Percentiles rank a stretch among this genome's conserved stretches.
Evolutionary conservation across 92 coral and sea anemone species (phyloP).

Genomic region (Isaurus tuberculatus): DNA sequence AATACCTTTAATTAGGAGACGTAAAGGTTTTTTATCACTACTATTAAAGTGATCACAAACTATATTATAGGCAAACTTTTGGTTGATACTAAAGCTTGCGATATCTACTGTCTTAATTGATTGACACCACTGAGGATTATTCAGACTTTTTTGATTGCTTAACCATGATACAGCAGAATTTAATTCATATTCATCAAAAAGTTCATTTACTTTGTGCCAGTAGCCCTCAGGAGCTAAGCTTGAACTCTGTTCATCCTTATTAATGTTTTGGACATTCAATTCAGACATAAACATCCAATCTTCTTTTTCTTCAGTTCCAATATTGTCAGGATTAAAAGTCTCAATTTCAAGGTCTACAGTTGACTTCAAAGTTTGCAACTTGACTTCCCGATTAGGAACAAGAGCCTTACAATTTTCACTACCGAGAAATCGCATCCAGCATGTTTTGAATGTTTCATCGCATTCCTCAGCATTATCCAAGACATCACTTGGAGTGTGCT

Average conservation of each 20-base stretch:
- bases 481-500: slow-evolving; percentile 25
- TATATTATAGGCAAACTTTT: not conserved
- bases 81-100: not conserved
- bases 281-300: too few species aligned
- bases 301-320: not conserved
- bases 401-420: slow-evolving; percentile 32
- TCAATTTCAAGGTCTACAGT: slow-evolving; percentile 29
- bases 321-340: not conserved
- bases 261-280: not conserved
- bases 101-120: not conserved
- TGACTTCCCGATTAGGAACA: slow-evolving; percentile 55
- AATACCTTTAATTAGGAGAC: too few species aligned
- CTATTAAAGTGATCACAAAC: not conserved
- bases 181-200: not conserved
- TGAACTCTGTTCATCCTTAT: not conserved
- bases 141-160: not conserved
- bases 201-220: not conserved
- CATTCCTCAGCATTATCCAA: slow-evolving; percentile 50
- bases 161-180: not conserved
- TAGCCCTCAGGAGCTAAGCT: slow-evolving; percentile 1
- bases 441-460: slow-evolving; percentile 47
- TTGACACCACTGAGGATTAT: not conserved
- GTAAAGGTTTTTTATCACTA: not conserved
- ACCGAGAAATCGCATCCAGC: slow-evolving; percentile 41
- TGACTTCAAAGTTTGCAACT: slow-evolving; percentile 40